Conservation (phyloP, 2,113 vertebrate species). For the rat (Rattus norvegicus) region GRCr8 NC_086022.1:155997001-155997500, state of each 20-base stretch:
- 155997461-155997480: background rate
- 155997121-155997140: constrained; percentile 26
- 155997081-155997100: background rate
- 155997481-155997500: background rate
- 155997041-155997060: constrained; percentile 27
- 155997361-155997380: background rate
- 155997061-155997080: background rate
- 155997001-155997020: background rate
- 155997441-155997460: background rate
- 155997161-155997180: background rate
- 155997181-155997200: background rate
- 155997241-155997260: background rate
- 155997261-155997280: background rate
- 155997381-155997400: background rate
- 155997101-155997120: background rate
- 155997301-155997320: background rate
- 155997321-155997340: background rate
- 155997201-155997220: background rate
- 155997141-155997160: background rate
- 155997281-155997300: background rate
- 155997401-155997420: background rate
- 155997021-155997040: background rate
- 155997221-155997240: fast-evolving
- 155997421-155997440: background rate
- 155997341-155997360: background rate